Evolutionary conservation across 2,888 invertebrate species (phyloP).

Genomic region (Tupiocoris notatus): DNA sequence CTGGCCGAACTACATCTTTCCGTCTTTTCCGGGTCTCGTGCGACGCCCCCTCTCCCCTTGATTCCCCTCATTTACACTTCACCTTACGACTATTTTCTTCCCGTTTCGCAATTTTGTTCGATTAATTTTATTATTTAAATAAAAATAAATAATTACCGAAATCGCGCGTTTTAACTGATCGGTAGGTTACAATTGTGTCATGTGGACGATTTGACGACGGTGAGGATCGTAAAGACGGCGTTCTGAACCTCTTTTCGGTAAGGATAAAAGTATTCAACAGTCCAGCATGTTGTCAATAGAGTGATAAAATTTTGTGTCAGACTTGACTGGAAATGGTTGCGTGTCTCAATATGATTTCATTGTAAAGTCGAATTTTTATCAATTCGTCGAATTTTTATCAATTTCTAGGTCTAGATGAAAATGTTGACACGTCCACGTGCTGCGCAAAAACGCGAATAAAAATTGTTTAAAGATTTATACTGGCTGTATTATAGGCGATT

Average conservation of each 20-base stretch:
- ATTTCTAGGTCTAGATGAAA: no score
- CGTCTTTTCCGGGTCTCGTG: background rate
- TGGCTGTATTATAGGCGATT: no score
- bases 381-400: no score
- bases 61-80: background rate
- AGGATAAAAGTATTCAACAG: no score
- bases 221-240: background rate
- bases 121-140: background rate
- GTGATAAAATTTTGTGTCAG: no score
- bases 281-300: no score
- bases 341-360: no score
- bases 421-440: no score
- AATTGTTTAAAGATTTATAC: no score
- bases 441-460: no score
- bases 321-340: no score
- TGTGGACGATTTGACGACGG: slow-evolving; percentile 24
- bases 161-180: background rate
- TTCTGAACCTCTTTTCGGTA: slow-evolving; percentile 34
- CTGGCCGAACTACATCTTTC: slow-evolving; percentile 29
- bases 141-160: slow-evolving; percentile 2
- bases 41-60: slow-evolving; percentile 5
- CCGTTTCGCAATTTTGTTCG: background rate
- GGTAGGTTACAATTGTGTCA: slow-evolving; percentile 18
- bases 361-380: no score
- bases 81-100: background rate